These are phyloP conservation scores for Ardeotis arabs DNA, from an alignment of 2,113 vertebrate genomes.

Conservation along the genomic window DNA sequence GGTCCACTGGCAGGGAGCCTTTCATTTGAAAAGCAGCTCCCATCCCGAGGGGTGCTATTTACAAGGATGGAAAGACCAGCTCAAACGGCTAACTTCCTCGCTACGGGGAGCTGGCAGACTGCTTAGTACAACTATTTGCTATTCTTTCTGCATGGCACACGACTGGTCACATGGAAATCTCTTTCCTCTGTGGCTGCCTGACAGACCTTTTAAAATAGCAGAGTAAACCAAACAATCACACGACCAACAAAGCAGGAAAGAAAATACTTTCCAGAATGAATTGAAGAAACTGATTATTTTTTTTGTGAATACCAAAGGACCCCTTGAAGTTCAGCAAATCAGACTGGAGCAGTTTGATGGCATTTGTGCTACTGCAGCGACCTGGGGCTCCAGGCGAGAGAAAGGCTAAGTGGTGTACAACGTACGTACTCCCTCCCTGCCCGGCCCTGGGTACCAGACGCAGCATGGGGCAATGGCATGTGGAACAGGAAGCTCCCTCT, in stretches of 20 bases:
- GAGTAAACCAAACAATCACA: not conserved
- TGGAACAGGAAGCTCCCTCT: not conserved
- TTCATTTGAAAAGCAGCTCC: not conserved
- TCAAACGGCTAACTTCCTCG: not conserved
- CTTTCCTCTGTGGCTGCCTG: not conserved
- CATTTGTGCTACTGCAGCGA: not conserved
- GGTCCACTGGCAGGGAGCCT: not conserved
- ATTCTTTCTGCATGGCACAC: not conserved
- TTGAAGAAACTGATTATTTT: not conserved
- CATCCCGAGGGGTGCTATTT: not conserved
- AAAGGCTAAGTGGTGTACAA: not conserved
- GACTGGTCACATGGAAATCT: not conserved
- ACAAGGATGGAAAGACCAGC: not conserved
- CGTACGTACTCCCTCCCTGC: not conserved
- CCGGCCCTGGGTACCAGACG: not conserved
- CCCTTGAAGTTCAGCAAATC: not conserved
- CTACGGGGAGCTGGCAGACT: not conserved
- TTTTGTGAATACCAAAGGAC: not conserved
- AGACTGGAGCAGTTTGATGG: not conserved
- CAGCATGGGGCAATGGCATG: not conserved
- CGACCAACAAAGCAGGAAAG: not conserved
- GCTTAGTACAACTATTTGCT: not conserved
- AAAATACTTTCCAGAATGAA: constrained; percentile 30
- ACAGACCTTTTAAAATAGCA: constrained; percentile 38
- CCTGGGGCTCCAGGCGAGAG: not conserved